Evolutionary conservation across 2,797 vertebrate genomes (phyloP), one percentile per base, ranked within the genome.

Genomic region (Antennarius maculatus): DNA sequence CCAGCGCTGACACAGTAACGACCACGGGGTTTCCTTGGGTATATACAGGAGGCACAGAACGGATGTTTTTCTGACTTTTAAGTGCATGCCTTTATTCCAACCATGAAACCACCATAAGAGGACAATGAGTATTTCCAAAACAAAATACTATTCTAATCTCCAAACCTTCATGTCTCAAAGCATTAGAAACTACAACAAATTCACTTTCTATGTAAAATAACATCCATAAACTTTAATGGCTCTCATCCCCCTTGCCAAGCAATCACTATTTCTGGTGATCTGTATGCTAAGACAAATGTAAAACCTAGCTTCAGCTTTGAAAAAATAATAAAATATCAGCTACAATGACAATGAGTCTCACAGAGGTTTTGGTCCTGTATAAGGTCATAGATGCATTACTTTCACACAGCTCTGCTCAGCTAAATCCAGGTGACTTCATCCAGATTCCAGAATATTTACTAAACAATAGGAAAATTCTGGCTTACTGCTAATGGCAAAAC

Each of bases 11-110:
- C 74, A 71, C 66, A 14, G 55, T 50, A 49, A 8, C 56, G 75
- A 89, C 89, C 87, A 48, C 74, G 77, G 91, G 85, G 52, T 91
- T 92, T 91, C 87, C 90, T 86, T 1, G 83, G 84, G 84, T 63
- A n/a, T 67, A 77, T 76, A 66, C 46, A 45, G 41, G 11, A 58
- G 43, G 57, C 11, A 70, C 63, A 23, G 55, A 65, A 61, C 61
- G n/a, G 79, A 88, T 85, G 84, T 85, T 84, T 43, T 87, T 83
- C 59, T 28, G 6, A 64, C 70, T 68, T 47, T 45, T 56, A 53
- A 79, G 56, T 42, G 37, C 41, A 34, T 64, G 41, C 61, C 48
- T 39, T 76, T 41, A 71, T 65, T 75, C 47, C 15, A 53, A 66
- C 77, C 56, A 12, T 59, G 8, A 62, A 77, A 79, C 80, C 63